Conservation (phyloP, 92 coral and sea anemone species). For the Siderastrea siderea region DNA sequence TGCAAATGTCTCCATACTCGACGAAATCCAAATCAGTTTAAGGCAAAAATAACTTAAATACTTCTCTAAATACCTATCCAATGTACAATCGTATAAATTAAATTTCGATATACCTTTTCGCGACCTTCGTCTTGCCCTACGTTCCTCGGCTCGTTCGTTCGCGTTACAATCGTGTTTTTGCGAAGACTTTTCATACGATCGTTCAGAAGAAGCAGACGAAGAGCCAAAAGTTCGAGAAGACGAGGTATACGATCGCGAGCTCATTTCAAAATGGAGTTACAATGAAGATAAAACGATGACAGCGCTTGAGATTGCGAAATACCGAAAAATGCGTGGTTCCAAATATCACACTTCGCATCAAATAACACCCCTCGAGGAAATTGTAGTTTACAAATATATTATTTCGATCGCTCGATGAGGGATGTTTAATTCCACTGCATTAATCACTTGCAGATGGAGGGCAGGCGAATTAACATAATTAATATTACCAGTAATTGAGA, state of each 20-base stretch:
- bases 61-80: neutral
- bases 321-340: constrained; percentile 11
- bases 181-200: constrained; percentile 24
- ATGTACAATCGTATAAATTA: neutral
- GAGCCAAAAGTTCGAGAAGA: constrained; percentile 30
- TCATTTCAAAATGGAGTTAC: constrained; percentile 21
- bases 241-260: constrained; percentile 34
- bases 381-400: neutral
- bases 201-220: constrained; percentile 6
- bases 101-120: constrained; percentile 24
- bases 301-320: neutral
- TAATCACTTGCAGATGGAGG: constrained; percentile 23
- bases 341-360: constrained; percentile 16
- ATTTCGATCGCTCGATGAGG: constrained; percentile 16
- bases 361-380: constrained; percentile 9
- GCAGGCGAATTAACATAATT: constrained; percentile 18
- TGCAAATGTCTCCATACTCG: neutral
- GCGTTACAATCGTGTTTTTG: constrained; percentile 25
- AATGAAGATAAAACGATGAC: neutral
- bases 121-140: constrained; percentile 28
- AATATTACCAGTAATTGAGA: constrained; percentile 32
- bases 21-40: neutral
- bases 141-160: constrained; percentile 29
- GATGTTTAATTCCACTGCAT: constrained; percentile 21
- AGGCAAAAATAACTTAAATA: neutral